A percentile compares a stretch with the other conserved stretches of the same genome.
Evolutionary conservation across 2,888 invertebrate genomes (phyloP).

Genomic region (Drosophila emarginata): DNA sequence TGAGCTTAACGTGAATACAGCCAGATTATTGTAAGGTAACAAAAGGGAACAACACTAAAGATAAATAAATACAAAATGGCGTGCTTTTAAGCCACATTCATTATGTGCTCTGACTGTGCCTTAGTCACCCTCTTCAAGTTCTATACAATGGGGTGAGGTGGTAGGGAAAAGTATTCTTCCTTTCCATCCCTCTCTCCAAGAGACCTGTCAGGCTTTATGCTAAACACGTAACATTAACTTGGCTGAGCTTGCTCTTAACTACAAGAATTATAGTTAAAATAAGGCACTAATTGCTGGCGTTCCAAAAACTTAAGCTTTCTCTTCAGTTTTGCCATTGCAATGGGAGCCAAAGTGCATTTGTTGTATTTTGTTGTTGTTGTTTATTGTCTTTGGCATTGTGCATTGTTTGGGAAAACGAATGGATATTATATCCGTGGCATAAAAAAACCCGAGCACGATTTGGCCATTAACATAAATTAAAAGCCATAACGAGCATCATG

Average conservation of each 20-base stretch:
- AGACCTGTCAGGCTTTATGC: conserved; percentile 32
- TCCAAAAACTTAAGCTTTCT: conserved; percentile 25
- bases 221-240: conserved; percentile 42
- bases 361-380: conserved; percentile 13
- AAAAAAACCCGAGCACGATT: conserved; percentile 66
- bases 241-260: conserved; percentile 22
- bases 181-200: not conserved
- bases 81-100: conserved; percentile 53
- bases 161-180: not conserved
- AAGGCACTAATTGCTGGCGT: conserved; percentile 62
- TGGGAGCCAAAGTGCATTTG: conserved; percentile 54
- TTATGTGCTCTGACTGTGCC: conserved; percentile 43
- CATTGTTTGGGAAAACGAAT: conserved; percentile 25
- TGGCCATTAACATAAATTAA: conserved; percentile 75
- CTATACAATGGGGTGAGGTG: not conserved
- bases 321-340: conserved; percentile 40
- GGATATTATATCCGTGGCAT: conserved; percentile 19
- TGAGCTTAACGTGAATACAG: too few species aligned
- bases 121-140: not conserved
- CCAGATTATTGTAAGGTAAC: not conserved
- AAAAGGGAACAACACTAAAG: conserved; percentile 24
- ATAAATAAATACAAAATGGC: conserved; percentile 50
- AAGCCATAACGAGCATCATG: conserved; percentile 69
- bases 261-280: conserved; percentile 38
- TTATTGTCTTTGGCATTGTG: conserved; percentile 26